A percentile compares a stretch with the other conserved stretches of the same genome.
These are phyloP conservation scores for Urocolius indicus DNA, from an alignment of 2,113 vertebrate genomes.

Conservation along the genomic window DNA sequence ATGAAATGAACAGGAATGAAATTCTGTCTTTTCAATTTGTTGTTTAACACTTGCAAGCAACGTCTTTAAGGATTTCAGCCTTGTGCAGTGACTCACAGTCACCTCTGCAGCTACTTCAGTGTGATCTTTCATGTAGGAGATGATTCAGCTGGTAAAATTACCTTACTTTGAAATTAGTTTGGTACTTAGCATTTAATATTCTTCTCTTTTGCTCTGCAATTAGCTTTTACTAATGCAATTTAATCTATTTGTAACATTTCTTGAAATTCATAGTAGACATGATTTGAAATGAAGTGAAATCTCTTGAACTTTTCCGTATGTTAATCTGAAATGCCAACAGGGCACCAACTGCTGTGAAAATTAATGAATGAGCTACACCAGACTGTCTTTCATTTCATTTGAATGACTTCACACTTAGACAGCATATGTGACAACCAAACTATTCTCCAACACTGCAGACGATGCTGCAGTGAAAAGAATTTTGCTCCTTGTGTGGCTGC, in stretches of 20 bases:
- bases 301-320: conserved; percentile 72
- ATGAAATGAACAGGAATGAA: not conserved
- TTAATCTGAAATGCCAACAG: conserved; percentile 79
- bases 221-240: conserved; percentile 71
- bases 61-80: not conserved
- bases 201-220: conserved; percentile 66
- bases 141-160: conserved; percentile 53
- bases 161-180: conserved; percentile 43
- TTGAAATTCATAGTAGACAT: conserved; percentile 67
- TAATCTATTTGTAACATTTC: conserved; percentile 71
- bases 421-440: conserved; percentile 65
- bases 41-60: not conserved
- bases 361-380: conserved; percentile 77
- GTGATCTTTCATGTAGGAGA: not conserved
- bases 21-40: not conserved
- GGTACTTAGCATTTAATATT: conserved; percentile 65
- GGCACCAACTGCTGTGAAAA: conserved; percentile 81
- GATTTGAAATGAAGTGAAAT: conserved; percentile 73
- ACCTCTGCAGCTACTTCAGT: not conserved
- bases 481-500: not conserved
- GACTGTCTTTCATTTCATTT: conserved; percentile 74
- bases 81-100: not conserved
- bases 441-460: conserved; percentile 12
- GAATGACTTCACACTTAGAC: conserved; percentile 58
- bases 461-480: not conserved